These are phyloP conservation scores for Austrolebias charrua DNA, from an alignment of 2,797 vertebrate species.

Conservation along the genomic window DNA sequence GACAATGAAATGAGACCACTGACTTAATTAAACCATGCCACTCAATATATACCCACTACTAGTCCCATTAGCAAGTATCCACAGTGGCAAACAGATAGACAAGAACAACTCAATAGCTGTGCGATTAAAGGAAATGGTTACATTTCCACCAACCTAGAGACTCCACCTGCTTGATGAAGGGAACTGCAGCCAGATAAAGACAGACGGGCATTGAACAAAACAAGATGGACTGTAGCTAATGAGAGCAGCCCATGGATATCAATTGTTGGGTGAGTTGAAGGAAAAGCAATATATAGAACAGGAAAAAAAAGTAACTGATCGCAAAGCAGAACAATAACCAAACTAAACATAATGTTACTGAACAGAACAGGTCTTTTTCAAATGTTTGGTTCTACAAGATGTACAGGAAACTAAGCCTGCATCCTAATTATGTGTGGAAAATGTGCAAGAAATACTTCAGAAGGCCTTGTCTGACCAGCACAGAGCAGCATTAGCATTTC, in stretches of 20 bases:
- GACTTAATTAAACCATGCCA: conserved; percentile 31
- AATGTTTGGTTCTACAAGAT: conserved; percentile 7
- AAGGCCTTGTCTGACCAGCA: conserved; percentile 22
- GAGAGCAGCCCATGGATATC: conserved; percentile 9
- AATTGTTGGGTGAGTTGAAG: neutral
- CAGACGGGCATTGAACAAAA: conserved; percentile 19
- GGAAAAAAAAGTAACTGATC: neutral
- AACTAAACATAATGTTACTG: neutral
- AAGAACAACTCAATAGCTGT: conserved; percentile 41
- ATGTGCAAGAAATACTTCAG: conserved; percentile 30
- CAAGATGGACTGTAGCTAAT: conserved; percentile 27
- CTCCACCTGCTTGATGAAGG: conserved; percentile 38
- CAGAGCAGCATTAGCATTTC: conserved; percentile 55
- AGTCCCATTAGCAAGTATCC: conserved; percentile 59
- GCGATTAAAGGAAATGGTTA: conserved; percentile 54
- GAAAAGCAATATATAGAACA: conserved; percentile 7
- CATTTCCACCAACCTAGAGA: conserved; percentile 27
- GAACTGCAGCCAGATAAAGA: conserved; percentile 15
- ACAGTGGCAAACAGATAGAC: conserved; percentile 37
- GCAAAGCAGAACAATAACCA: neutral
- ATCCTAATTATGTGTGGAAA: conserved; percentile 31
- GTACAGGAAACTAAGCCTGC: conserved; percentile 7
- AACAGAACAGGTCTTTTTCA: neutral
- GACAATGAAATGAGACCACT: conserved; percentile 45
- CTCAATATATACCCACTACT: conserved; percentile 54